phyloP scores from a whole-genome alignment of 2,113 vertebrate species.

The Grantiella picta region DNA sequence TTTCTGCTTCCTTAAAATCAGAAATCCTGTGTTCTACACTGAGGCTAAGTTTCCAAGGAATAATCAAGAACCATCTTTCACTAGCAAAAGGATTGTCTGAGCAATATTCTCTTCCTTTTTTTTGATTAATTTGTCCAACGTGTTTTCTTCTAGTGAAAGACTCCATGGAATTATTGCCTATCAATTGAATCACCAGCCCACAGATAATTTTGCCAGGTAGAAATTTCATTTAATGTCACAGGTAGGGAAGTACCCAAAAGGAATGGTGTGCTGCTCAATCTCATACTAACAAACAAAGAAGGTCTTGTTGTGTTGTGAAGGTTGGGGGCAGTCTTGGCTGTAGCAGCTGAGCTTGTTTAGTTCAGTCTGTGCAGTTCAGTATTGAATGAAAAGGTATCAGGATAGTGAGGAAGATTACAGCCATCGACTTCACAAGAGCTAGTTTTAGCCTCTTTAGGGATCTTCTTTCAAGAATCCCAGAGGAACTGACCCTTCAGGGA shows the following conservation, averaged over 20 bases:
- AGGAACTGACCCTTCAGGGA: neutral
- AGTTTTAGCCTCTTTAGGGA: neutral
- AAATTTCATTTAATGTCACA: neutral
- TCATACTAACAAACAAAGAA: neutral
- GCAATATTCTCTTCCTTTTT: neutral
- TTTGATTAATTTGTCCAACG: neutral
- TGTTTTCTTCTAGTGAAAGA: neutral
- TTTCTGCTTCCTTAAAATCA: neutral
- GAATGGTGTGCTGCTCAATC: neutral
- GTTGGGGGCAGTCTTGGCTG: neutral
- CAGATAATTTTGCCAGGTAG: neutral
- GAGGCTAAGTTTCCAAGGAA: neutral
- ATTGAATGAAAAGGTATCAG: neutral
- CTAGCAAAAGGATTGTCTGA: neutral
- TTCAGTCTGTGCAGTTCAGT: neutral
- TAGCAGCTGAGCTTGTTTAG: no score
- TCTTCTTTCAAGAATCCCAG: neutral
- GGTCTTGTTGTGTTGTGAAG: no score
- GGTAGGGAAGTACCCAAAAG: neutral
- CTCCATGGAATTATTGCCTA: neutral
- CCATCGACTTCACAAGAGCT: neutral
- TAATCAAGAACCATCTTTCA: neutral
- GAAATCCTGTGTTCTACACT: neutral
- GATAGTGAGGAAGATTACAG: neutral
- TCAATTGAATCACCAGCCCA: neutral